Evolutionary conservation across 2,797 vertebrate genomes (phyloP).

Genomic region (Epinephelus awoara): DNA sequence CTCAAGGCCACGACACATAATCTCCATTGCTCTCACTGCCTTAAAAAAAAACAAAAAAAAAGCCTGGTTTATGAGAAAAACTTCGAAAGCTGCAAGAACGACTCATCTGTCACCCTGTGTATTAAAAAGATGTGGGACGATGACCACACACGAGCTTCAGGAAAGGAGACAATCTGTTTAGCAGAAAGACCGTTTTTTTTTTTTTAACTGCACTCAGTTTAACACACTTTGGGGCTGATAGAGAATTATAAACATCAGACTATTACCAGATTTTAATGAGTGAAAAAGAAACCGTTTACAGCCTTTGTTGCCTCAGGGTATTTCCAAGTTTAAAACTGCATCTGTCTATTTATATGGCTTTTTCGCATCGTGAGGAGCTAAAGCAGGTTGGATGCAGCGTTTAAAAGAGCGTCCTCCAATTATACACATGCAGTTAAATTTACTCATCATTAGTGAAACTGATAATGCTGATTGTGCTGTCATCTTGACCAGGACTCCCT

Average conservation of each 20-base stretch:
- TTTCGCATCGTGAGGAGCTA: not conserved
- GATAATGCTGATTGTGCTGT: too few species aligned
- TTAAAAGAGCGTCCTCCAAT: not conserved
- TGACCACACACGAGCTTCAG: slow-evolving; percentile 28
- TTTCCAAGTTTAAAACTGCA: not conserved
- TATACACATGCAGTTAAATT: too few species aligned
- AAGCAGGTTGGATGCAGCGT: not conserved
- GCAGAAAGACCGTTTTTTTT: not conserved
- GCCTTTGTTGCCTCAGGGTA: not conserved
- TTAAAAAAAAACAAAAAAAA: slow-evolving; percentile 77
- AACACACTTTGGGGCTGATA: slow-evolving; percentile 6
- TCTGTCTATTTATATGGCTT: not conserved
- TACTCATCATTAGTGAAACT: too few species aligned
- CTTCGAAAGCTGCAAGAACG: slow-evolving; percentile 70
- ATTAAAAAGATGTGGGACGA: slow-evolving; percentile 13
- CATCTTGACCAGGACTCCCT: too few species aligned
- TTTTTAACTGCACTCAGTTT: slow-evolving; percentile 15
- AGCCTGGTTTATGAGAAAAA: slow-evolving; percentile 78
- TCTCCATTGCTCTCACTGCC: slow-evolving; percentile 90
- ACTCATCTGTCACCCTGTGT: slow-evolving; percentile 34
- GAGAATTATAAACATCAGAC: slow-evolving; percentile 16
- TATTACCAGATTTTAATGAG: slow-evolving; percentile 8
- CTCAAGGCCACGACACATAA: slow-evolving; percentile 95
- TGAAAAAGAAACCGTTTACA: slow-evolving; percentile 9
- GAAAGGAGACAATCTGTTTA: slow-evolving; percentile 5